Conservation (phyloP, 1,140 invertebrate species). For the Nasonia vitripennis region DNA sequence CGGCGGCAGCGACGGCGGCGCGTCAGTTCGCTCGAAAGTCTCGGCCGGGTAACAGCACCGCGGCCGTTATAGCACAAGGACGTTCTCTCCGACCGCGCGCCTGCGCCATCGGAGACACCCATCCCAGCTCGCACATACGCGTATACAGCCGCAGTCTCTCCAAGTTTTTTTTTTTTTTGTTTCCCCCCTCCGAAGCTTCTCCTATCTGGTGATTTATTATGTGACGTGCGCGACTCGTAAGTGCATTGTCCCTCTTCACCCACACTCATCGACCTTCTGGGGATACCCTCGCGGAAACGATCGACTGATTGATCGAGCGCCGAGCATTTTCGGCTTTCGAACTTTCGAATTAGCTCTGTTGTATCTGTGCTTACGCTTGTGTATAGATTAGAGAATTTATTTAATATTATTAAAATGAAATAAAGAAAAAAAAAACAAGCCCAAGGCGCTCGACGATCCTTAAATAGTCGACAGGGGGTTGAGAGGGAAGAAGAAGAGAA, state of each 20-base stretch:
- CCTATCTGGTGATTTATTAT: background rate
- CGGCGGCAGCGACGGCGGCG: constrained; percentile 54
- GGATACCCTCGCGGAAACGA: too few species aligned
- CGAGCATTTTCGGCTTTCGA: too few species aligned
- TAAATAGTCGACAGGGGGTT: background rate
- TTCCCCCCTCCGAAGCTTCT: too few species aligned
- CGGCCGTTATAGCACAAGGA: background rate
- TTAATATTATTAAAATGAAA: too few species aligned
- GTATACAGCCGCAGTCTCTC: background rate
- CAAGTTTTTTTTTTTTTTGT: too few species aligned
- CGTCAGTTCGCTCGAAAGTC: constrained; percentile 59
- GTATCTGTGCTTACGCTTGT: too few species aligned
- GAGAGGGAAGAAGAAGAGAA: background rate
- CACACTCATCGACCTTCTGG: too few species aligned
- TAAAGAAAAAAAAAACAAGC: background rate
- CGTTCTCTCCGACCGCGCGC: background rate
- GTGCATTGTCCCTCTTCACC: background rate
- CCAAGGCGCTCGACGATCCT: background rate
- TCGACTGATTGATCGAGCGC: background rate
- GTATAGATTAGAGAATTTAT: too few species aligned
- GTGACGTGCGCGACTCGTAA: background rate
- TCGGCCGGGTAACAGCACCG: constrained; percentile 50
- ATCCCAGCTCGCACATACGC: background rate
- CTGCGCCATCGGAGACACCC: background rate
- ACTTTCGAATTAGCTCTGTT: too few species aligned